Base-by-base conservation (phyloP, 2,797 vertebrate genomes). In the Peromyscus aztecus region DNA sequence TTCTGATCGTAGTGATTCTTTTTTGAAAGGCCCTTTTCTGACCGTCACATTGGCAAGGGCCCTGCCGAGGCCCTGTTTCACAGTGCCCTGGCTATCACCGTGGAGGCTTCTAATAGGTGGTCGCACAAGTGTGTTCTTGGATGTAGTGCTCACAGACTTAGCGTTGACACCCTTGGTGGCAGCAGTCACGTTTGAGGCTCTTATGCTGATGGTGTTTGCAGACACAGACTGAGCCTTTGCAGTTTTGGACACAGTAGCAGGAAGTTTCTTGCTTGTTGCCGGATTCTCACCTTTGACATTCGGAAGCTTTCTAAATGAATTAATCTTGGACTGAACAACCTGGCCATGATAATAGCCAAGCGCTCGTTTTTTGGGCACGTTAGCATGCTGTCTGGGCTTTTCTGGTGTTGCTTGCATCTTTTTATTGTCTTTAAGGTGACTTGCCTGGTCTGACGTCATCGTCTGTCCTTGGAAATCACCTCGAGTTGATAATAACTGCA, bases 261-360 rank as follows among this genome's bases (percentile, higher is more conserved):
- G 17, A 73, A n/a, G 37, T 34, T 98, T 97, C 91, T 95, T 97
- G 4, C 89, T 89, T 85, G 67, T 23, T 87, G 95, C 46, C 88
- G 92, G 97, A 91, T 52, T 95, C 57, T 97, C 96, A 4, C 29
- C 96, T 31, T 98, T 96, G 0, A 77, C 87, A 89, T 92, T 95
- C 29, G 95, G 88, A 16, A 98, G 97, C 97, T 99, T 99, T 98
- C 99, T 98, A 97, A 99, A 99, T 27, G 99, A 99, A 93, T 99
- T 99, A 61, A 99, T 98, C 98, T 99, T 99, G 37, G 99, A 99
- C 89, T 99, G 99, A 59, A 99, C 97, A 86, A 99, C 98, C 96
- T 98, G 99, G 81, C 99, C 99, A 98, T 99, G 99, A 86, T 99
- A 99, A 75, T 98, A 98, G 77, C 99, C 99, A 17, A 98, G 99